These are phyloP conservation scores for Asteroscopus sphinx DNA, from an alignment of 2,888 invertebrate species.

Conservation along the genomic window DNA sequence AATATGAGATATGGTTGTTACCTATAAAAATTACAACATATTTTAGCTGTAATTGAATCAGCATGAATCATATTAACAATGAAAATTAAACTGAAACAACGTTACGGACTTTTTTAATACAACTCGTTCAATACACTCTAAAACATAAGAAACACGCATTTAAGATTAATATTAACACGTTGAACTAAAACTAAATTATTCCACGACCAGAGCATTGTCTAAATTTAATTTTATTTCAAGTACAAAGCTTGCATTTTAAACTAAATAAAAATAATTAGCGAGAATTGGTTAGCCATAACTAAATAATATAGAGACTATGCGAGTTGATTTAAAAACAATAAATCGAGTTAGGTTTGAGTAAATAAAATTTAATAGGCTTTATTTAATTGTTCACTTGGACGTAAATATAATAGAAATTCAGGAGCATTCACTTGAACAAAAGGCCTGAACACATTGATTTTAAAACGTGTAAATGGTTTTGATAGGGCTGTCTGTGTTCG, in stretches of 20 bases:
- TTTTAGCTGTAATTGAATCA: too few relatives aligned
- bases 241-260: conserved; percentile 16
- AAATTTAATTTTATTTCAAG: conserved; percentile 29
- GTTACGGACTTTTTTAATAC: too few relatives aligned
- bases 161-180: conserved; percentile 22
- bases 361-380: conserved; percentile 48
- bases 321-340: conserved; percentile 45
- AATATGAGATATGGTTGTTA: too few relatives aligned
- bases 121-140: background rate
- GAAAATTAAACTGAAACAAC: too few relatives aligned
- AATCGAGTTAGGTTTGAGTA: conserved; percentile 43
- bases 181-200: conserved; percentile 28
- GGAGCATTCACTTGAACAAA: conserved; percentile 32
- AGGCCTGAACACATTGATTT: conserved; percentile 46
- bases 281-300: conserved; percentile 34
- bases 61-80: too few relatives aligned
- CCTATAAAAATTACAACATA: too few relatives aligned
- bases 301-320: conserved; percentile 28
- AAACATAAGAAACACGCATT: background rate
- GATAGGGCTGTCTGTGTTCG: conserved; percentile 7
- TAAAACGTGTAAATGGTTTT: conserved; percentile 28
- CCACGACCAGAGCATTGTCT: conserved; percentile 10
- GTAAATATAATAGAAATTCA: conserved; percentile 47
- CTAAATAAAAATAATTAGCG: conserved; percentile 24
- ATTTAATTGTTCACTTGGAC: conserved; percentile 41